These are phyloP conservation scores for Oncopeltus fasciatus DNA, from an alignment of 1,140 invertebrate species.

Conservation along the genomic window DNA sequence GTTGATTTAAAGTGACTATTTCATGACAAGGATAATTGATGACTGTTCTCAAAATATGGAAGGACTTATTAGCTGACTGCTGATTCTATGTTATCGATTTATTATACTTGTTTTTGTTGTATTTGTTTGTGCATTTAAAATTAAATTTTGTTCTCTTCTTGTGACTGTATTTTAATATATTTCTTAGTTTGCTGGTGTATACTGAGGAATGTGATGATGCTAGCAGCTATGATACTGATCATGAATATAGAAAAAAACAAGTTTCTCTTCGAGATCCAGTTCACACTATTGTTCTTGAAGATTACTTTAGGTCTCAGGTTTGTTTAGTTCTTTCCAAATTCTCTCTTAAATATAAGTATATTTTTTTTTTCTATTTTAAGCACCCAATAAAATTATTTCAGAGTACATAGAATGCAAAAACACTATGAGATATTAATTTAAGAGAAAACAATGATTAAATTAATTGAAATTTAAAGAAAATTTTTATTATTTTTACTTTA, in stretches of 20 bases:
- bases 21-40: too few relatives aligned
- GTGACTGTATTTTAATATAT: too few relatives aligned
- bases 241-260: slow-evolving; percentile 41
- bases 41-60: too few relatives aligned
- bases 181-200: slow-evolving; percentile 33
- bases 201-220: slow-evolving; percentile 29
- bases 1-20: too few relatives aligned
- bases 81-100: too few relatives aligned
- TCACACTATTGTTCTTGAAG: slow-evolving; percentile 49
- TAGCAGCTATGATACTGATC: slow-evolving; percentile 37
- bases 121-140: too few relatives aligned
- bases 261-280: slow-evolving; percentile 51
- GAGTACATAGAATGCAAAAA: background rate
- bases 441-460: background rate
- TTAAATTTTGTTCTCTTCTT: too few relatives aligned
- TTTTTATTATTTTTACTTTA: background rate
- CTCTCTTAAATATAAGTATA: too few relatives aligned
- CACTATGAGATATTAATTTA: background rate
- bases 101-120: too few relatives aligned
- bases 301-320: slow-evolving; percentile 52
- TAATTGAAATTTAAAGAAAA: background rate
- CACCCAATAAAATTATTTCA: background rate
- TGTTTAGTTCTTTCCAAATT: too few relatives aligned
- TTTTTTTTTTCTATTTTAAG: background rate
- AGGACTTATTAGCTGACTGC: too few relatives aligned